phyloP scores from a whole-genome alignment of 2,113 vertebrate species.

The Megatriorchis doriae region DNA sequence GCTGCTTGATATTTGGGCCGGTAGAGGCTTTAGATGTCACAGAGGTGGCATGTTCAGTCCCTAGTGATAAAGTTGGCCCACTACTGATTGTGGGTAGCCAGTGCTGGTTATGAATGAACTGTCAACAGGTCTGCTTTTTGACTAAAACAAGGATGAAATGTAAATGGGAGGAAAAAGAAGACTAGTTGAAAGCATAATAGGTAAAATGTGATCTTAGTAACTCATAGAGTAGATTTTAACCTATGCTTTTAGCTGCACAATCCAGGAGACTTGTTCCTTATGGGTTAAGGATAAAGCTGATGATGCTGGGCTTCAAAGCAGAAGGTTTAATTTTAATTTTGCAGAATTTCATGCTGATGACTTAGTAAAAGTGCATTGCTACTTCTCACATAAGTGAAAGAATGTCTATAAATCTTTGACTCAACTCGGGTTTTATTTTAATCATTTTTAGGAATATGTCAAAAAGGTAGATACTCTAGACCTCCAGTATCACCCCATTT shows the following conservation, averaged over 20 bases:
- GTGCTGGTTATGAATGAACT: background rate
- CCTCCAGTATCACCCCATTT: background rate
- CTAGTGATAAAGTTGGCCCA: background rate
- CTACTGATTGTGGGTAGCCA: background rate
- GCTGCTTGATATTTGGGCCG: background rate
- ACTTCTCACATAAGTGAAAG: background rate
- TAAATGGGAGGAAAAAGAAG: background rate
- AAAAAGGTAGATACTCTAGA: background rate
- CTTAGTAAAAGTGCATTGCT: background rate
- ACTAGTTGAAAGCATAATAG: background rate
- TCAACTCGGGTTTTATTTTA: background rate
- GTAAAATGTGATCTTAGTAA: background rate
- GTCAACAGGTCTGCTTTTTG: background rate
- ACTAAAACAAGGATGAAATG: background rate
- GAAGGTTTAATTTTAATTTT: background rate
- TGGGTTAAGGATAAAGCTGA: background rate
- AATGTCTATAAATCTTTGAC: background rate
- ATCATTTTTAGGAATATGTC: background rate
- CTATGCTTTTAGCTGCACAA: background rate
- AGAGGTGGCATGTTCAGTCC: background rate
- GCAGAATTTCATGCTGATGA: background rate
- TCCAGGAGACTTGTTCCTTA: background rate
- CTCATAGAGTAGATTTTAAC: background rate
- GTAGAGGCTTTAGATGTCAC: background rate
- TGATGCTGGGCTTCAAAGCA: background rate